Base-by-base conservation (phyloP, 92 coral and sea anemone genomes). In the Desmophyllum pertusum region DNA sequence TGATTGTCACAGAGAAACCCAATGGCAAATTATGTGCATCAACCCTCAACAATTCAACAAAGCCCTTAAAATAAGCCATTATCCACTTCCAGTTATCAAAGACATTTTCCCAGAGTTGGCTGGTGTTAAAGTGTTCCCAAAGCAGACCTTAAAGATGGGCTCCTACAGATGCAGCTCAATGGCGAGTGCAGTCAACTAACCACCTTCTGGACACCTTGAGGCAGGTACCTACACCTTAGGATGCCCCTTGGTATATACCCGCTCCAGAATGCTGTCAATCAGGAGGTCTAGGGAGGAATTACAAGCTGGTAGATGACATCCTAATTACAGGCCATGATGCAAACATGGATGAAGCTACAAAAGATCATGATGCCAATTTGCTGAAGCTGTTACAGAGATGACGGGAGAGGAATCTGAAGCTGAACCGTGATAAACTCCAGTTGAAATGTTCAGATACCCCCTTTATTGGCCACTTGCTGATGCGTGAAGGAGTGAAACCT, bases 171-270 rank as follows among this genome's bases (percentile, higher is more conserved):
- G n/a, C n/a, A n/a, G 50, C 35, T 84, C n/a, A n/a, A n/a, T 9
- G 88, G 37, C 30, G 43, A 65, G 37, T n/a, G 76, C 65, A 77
- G 63, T 45, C 33, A 66, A 70, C 66, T 55, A 38, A n/a, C 73
- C 40, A 33, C n/a, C n/a, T n/a, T n/a, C n/a, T n/a, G n/a, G 45
- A 46, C 78, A 1, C 84, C 89, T 6, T 68, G 35, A 43, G 85
- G 80, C 70, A 43, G 73, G 29, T 85, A 85, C 63, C 36, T 70
- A 70, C 71, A 39, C 42, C 51, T 25, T 13, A 41, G 87, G 13
- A 87, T 87, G 84, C 72, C 91, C 2, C 59, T 82, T 18, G 83
- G n/a, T n/a, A n/a, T n/a, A n/a, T n/a, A n/a, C n/a, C n/a, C n/a
- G n/a, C n/a, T n/a, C n/a, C n/a, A n/a, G n/a, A n/a, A n/a, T n/a